These are phyloP conservation scores for Arvicanthis niloticus DNA, from an alignment of 2,113 vertebrate species.

Conservation along the genomic window DNA sequence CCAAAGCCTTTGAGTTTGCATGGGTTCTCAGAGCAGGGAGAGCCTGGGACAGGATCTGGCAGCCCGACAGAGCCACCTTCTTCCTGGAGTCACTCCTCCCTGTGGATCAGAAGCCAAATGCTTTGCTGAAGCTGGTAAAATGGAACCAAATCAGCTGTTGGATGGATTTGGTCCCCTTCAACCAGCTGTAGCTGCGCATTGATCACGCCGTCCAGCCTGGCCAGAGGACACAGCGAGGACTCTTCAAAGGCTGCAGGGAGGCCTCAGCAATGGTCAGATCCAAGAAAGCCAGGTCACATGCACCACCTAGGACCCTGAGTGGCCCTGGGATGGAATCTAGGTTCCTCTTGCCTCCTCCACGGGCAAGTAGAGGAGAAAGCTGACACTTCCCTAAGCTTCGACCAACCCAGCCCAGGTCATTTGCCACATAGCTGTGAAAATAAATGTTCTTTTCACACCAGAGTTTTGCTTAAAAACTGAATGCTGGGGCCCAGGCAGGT, in stretches of 20 bases:
- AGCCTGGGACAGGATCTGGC: not conserved
- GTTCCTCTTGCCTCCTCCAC: no score
- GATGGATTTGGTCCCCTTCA: slow-evolving; percentile 99
- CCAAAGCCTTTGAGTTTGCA: not conserved
- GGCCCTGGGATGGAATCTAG: not conserved
- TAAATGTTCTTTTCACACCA: not conserved
- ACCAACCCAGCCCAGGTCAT: not conserved
- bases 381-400: not conserved
- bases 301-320: not conserved
- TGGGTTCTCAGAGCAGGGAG: not conserved
- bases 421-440: not conserved
- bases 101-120: slow-evolving; percentile 88
- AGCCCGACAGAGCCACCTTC: slow-evolving; percentile 27
- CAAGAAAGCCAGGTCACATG: not conserved
- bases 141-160: slow-evolving; percentile 99
- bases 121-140: slow-evolving; percentile 99
- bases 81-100: not conserved
- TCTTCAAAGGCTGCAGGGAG: not conserved
- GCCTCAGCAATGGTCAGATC: slow-evolving; percentile 40
- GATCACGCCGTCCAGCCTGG: slow-evolving; percentile 88
- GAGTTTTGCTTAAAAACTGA: not conserved
- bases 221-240: slow-evolving; percentile 54
- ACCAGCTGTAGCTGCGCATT: slow-evolving; percentile 99
- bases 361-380: not conserved
- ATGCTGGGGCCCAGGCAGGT: no score